Conservation (phyloP, 2,797 vertebrate genomes). For the Pantherophis alleghaniensis region DNA sequence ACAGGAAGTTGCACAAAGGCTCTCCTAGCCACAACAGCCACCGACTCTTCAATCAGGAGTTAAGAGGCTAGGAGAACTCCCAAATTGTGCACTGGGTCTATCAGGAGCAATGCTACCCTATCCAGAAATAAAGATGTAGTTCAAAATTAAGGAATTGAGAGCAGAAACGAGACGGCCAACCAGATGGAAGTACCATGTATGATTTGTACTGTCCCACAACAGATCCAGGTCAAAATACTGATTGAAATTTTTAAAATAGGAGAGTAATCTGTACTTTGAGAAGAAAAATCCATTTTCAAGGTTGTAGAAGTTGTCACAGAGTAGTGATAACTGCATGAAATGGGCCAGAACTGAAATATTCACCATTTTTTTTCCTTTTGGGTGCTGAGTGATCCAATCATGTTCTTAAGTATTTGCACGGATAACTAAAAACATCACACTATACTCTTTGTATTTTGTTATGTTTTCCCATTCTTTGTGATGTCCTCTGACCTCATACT, state of each 20-base stretch:
- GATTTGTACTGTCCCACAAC: neutral
- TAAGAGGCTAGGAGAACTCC: neutral
- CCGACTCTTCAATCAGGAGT: neutral
- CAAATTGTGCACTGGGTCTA: neutral
- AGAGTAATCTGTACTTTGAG: neutral
- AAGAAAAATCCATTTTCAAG: neutral
- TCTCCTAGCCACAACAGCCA: neutral
- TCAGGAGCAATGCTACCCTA: neutral
- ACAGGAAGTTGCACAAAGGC: neutral
- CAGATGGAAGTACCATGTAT: neutral
- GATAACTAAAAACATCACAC: neutral
- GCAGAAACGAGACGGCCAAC: neutral
- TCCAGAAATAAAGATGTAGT: neutral
- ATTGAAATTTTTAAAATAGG: neutral
- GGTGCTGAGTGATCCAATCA: neutral
- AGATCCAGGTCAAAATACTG: neutral
- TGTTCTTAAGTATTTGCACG: neutral
- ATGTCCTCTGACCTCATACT: neutral
- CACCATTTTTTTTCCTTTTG: neutral
- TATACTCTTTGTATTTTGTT: neutral
- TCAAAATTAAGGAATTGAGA: neutral
- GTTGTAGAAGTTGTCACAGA: neutral
- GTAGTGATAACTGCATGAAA: neutral
- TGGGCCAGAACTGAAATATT: neutral
- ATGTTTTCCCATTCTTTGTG: neutral